Evolutionary conservation across 1,140 invertebrate genomes (phyloP), one percentile per base, ranked within the genome.

Genomic region (Epicauta chinensis): DNA sequence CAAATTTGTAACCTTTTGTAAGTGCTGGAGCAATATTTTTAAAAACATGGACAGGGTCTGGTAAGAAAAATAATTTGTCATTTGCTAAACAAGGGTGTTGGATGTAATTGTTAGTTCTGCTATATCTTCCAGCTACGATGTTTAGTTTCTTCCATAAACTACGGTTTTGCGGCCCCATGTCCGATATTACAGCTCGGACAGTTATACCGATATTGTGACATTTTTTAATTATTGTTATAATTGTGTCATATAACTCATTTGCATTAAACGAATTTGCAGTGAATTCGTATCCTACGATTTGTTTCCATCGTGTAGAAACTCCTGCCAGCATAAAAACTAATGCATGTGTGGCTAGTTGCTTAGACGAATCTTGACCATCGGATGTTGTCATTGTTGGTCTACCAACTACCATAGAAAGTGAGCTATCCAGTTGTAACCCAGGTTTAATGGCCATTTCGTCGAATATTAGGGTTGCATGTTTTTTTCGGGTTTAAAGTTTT

Each of bases 21-120:
- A 32, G 42, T 23, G 42, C 42, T 40, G 14, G 16, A 16, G 17
- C 42, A 10, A 44, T 5, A 44, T 44, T 44, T 32, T 44, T 12
- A 15, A 44, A 44, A 10, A 44, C 14, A 44, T 44, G 17, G 7
- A 44, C 42, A 29, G 17, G 17, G 11, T 44, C 17, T 32, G 30
- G 3, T 29, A 32, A 11, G 23, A 44, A 30, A 44, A 44, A 44
- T 44, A 44, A 44, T 44, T 44, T 44, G 2, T 44, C 16, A 44
- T 29, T 44, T n/a, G 14, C 16, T 29, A 44, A 44, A 44, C 42
- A 44, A 11, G 3, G 42, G 29, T 17, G 42, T 17, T 23, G 14
- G n/a, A 44, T 44, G 42, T n/a, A 40, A n/a, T 40, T 40, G 11
- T 40, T 13, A 40, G 15, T 40, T 40, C 16, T 15, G 16, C 7